phyloP scores from a whole-genome alignment of 1,140 invertebrate genomes.

The Pteromalus puparum region DNA sequence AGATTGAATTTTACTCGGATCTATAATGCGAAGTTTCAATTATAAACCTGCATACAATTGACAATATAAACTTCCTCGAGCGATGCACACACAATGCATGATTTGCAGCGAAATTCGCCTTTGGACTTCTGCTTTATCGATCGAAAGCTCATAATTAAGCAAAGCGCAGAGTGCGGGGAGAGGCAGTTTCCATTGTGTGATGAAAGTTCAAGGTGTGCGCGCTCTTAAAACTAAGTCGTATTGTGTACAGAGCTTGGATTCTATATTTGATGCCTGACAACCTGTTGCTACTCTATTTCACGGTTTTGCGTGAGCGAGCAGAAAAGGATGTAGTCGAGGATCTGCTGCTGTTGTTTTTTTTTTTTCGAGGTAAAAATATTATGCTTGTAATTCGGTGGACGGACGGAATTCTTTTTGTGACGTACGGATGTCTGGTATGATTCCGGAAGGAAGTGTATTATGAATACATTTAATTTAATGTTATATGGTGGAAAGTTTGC shows the following conservation, averaged over 20 bases:
- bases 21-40: background rate
- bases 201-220: background rate
- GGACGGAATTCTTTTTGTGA: too few relatives aligned
- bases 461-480: too few relatives aligned
- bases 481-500: too few relatives aligned
- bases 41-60: background rate
- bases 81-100: background rate
- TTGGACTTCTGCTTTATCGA: background rate
- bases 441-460: background rate
- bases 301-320: background rate
- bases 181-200: background rate
- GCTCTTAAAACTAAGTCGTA: background rate
- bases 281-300: slow-evolving; percentile 16
- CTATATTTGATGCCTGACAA: slow-evolving; percentile 7
- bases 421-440: background rate
- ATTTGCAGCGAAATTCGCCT: background rate
- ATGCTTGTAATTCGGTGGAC: too few relatives aligned
- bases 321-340: background rate
- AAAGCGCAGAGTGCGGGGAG: background rate
- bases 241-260: background rate
- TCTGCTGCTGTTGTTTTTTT: background rate
- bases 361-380: too few relatives aligned
- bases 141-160: background rate
- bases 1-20: background rate
- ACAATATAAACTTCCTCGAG: background rate